Evolutionary conservation across 2,113 vertebrate genomes (phyloP).

Genomic region (Bungarus multicinctus): DNA sequence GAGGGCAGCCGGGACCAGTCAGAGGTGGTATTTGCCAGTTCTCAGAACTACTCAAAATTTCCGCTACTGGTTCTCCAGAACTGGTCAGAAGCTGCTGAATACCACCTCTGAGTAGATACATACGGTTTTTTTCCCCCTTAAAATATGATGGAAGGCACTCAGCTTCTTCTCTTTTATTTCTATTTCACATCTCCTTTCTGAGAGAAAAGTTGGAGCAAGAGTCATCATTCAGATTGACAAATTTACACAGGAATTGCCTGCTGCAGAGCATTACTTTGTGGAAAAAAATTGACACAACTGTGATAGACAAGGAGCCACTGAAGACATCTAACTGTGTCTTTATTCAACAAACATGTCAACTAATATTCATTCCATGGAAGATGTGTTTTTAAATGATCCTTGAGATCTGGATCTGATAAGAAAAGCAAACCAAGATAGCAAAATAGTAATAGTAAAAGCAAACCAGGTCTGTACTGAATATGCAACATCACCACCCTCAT

Average conservation of each 20-base stretch:
- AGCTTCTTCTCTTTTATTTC: conserved; percentile 5
- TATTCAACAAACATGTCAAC: not conserved
- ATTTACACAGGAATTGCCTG: not conserved
- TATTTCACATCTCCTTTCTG: not conserved
- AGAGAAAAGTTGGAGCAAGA: not conserved
- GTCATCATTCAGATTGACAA: not conserved
- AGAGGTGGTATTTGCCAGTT: too few relatives aligned
- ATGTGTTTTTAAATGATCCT: not conserved
- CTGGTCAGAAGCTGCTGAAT: too few relatives aligned
- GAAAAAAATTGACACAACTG: not conserved
- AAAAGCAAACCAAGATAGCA: not conserved
- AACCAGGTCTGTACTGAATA: not conserved
- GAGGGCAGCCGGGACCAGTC: too few relatives aligned
- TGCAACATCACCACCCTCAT: not conserved
- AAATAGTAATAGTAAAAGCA: not conserved
- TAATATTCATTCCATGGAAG: not conserved
- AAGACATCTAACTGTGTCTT: not conserved
- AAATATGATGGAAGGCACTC: not conserved
- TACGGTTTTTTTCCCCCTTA: not conserved
- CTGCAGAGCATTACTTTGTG: not conserved
- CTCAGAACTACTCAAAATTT: too few relatives aligned
- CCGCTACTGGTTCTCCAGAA: too few relatives aligned
- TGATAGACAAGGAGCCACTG: not conserved
- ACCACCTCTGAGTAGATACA: not conserved
- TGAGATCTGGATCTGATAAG: not conserved